These are phyloP conservation scores for Cantharis nigra DNA, from an alignment of 2,888 invertebrate species.

Conservation along the genomic window DNA sequence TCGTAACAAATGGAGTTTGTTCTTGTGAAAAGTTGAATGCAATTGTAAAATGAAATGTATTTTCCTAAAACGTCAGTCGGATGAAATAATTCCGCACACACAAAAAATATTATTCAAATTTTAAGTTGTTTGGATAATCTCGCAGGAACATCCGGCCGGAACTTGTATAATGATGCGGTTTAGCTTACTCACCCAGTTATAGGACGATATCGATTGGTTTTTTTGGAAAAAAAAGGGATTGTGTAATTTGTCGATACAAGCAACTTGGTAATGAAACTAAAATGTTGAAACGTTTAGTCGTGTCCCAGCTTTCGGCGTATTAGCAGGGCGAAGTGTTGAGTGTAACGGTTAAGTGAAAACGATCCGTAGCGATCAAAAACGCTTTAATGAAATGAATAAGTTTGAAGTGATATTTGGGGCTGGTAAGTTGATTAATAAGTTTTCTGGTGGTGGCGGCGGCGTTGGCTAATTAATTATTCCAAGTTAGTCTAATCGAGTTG, in stretches of 20 bases:
- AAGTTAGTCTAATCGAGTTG: slow-evolving; percentile 27
- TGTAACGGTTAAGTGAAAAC: background rate
- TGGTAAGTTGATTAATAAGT: slow-evolving; percentile 22
- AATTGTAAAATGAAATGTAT: background rate
- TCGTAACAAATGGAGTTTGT: background rate
- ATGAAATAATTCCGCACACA: background rate
- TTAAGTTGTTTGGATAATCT: background rate
- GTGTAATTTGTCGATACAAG: background rate
- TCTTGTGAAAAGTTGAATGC: background rate
- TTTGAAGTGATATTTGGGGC: slow-evolving; percentile 5
- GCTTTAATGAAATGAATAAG: background rate
- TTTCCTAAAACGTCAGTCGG: background rate
- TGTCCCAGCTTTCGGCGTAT: background rate
- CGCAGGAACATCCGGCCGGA: background rate
- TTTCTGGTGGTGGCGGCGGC: slow-evolving; percentile 5
- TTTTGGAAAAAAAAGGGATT: background rate
- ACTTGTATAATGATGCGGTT: background rate
- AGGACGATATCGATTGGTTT: background rate
- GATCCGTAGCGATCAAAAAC: background rate
- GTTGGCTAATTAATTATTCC: slow-evolving; percentile 16
- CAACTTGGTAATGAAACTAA: background rate
- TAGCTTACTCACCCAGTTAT: background rate
- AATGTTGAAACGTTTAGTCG: background rate
- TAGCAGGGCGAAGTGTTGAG: background rate
- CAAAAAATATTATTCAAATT: background rate